A percentile compares a stretch with the other conserved stretches of the same genome.
phyloP scores from a whole-genome alignment of 2,113 vertebrate genomes.

The Brachypodius melanocephalos region DNA sequence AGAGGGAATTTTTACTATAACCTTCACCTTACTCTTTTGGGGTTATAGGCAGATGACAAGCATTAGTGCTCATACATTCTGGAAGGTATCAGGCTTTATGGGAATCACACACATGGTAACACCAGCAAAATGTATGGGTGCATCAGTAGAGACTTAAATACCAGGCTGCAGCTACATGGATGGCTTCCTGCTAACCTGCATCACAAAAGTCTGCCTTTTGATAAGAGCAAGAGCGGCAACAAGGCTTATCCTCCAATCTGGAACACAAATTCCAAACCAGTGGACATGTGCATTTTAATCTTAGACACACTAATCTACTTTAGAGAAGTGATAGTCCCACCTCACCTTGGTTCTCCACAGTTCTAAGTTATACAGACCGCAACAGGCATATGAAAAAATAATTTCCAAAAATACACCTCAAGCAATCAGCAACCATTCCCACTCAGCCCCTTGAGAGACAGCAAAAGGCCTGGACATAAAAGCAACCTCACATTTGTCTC shows the following conservation, averaged over 20 bases:
- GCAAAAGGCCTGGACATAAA: not conserved
- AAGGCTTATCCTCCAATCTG: not conserved
- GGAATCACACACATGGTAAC: not conserved
- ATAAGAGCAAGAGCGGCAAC: not conserved
- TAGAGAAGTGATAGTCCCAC: not conserved
- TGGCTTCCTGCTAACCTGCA: not conserved
- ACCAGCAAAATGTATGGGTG: not conserved
- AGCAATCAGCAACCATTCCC: not conserved
- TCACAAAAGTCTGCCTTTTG: not conserved
- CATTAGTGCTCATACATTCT: not conserved
- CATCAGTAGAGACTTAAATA: not conserved
- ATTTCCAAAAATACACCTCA: not conserved
- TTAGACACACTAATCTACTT: not conserved
- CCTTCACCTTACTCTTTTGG: not conserved
- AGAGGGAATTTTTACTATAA: not conserved
- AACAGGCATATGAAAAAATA: not conserved
- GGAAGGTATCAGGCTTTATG: not conserved
- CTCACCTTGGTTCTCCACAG: not conserved
- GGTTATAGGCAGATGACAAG: not conserved
- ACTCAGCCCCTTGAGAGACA: not conserved
- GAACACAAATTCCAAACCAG: not conserved
- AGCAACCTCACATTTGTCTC: not conserved
- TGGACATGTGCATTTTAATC: not conserved
- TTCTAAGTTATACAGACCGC: not conserved
- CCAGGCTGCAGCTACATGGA: not conserved